Evolutionary conservation across 2,888 invertebrate species (phyloP).

Genomic region (Kuschelorhynchus macadamiae): DNA sequence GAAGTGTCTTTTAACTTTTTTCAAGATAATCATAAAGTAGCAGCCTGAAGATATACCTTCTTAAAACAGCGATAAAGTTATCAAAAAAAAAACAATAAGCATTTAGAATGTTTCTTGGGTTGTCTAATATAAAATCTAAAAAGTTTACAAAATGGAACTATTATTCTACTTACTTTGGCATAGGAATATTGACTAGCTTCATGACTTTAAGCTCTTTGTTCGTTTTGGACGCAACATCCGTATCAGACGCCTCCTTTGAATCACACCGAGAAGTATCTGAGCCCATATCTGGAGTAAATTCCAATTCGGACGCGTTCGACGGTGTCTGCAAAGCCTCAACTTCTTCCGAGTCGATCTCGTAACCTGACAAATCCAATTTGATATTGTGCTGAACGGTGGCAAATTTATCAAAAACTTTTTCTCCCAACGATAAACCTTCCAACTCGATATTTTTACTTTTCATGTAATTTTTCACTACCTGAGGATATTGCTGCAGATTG

Average conservation of each 20-base stretch:
- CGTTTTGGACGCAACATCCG: not conserved
- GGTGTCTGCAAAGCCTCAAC: slow-evolving; percentile 79
- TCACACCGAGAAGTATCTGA: slow-evolving; percentile 32
- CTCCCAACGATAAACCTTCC: slow-evolving; percentile 73
- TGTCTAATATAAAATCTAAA: too few relatives aligned
- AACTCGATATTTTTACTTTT: slow-evolving; percentile 80
- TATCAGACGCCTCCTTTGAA: slow-evolving; percentile 7
- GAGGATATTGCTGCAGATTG: slow-evolving; percentile 81
- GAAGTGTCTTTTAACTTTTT: too few relatives aligned
- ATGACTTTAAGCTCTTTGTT: slow-evolving; percentile 52
- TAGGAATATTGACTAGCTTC: slow-evolving; percentile 74
- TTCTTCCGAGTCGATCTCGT: slow-evolving; percentile 65
- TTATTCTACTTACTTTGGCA: slow-evolving; percentile 73
- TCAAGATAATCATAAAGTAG: too few relatives aligned
- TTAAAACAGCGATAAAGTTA: too few relatives aligned
- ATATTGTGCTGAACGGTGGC: slow-evolving; percentile 50
- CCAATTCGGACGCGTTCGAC: slow-evolving; percentile 83
- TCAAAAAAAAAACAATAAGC: too few relatives aligned
- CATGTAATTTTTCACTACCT: slow-evolving; percentile 83
- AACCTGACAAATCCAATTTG: slow-evolving; percentile 58
- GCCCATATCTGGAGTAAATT: slow-evolving; percentile 69
- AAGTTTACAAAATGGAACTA: too few relatives aligned
- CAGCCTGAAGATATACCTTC: too few relatives aligned
- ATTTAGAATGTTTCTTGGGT: too few relatives aligned
- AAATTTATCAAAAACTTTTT: slow-evolving; percentile 64